Evolutionary conservation across 1,140 invertebrate genomes (phyloP), one percentile per base, ranked within the genome.

Genomic region (Drosophila sp.): DNA sequence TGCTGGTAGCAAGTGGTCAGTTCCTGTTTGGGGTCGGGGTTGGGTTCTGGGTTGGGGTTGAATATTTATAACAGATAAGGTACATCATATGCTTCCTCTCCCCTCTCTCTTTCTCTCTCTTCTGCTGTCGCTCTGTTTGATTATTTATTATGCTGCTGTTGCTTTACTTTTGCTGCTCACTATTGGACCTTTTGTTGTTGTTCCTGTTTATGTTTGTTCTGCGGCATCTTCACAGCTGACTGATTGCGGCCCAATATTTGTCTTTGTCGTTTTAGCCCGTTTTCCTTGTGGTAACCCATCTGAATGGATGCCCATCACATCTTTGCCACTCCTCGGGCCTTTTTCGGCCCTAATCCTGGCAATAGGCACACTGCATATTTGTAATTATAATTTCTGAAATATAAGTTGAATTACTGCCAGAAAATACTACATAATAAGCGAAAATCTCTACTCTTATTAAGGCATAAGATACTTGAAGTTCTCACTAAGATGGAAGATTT

Each of bases 151-250:
- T 72, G 66, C 53, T 56, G 27, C 41, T 43, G 64, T 59, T 84
- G 66, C 74, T 41, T 54, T 72, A 36, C 45, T 78, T 71, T 72
- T 69, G 56, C 29, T 51, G 57, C 70, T 50, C 80, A 71, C 75
- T 82, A 75, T 46, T 58, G 51, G 25, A 27, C 50, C 43, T 27
- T 14, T 63, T 62, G 38, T 41, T 40, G 58, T 53, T 62, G 29
- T 54, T 56, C 34, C 65, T 70, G 54, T 71, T 66, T 81, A 59
- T 87, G 73, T 87, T 87, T 87, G 64, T 66, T 76, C 67, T 76
- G 76, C 78, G 76, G 78, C 79, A 79, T 89, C 78, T 80, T 89
- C 73, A 89, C 83, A 89, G 83, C 76, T 78, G 83, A 83, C 53
- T 79, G 83, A 89, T 82, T 89, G 76, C 69, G 63, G 54, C 58